Evolutionary conservation across 2,888 invertebrate genomes (phyloP).

Genomic region (Synergus itoensis): DNA sequence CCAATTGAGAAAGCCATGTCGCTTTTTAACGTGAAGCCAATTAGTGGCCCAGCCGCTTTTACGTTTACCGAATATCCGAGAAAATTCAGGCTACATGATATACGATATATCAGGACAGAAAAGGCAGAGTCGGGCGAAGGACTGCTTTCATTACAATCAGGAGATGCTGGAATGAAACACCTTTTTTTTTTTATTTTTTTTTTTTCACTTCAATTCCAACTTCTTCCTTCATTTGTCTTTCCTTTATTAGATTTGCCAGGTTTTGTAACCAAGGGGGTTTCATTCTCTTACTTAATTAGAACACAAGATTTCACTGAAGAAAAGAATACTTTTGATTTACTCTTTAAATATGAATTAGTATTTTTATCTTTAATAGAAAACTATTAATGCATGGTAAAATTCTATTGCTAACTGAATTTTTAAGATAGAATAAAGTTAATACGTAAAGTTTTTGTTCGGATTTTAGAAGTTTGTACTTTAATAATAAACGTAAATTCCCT

Average conservation of each 20-base stretch:
- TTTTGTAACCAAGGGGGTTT: too few relatives aligned
- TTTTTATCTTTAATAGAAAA: too few relatives aligned
- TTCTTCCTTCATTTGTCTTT: slow-evolving; percentile 30
- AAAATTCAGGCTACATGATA: slow-evolving; percentile 10
- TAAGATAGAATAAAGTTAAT: too few relatives aligned
- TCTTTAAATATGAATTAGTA: too few relatives aligned
- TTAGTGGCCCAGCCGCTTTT: background rate
- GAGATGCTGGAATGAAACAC: slow-evolving; percentile 13
- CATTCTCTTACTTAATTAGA: too few relatives aligned
- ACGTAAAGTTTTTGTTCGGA: too few relatives aligned
- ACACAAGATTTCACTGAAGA: too few relatives aligned
- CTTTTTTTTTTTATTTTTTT: slow-evolving; percentile 9
- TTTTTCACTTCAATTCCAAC: background rate
- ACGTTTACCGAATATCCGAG: background rate
- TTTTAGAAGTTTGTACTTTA: too few relatives aligned
- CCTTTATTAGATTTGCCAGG: slow-evolving; percentile 4
- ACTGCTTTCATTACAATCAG: slow-evolving; percentile 23
- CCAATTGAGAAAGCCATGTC: background rate
- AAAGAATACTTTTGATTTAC: too few relatives aligned
- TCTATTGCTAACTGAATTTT: too few relatives aligned
- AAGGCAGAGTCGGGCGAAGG: slow-evolving; percentile 25
- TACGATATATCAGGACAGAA: slow-evolving; percentile 16
- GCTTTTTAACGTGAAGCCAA: background rate
- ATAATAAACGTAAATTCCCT: too few relatives aligned
- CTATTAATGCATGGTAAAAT: too few relatives aligned